Base-by-base conservation (phyloP, 2,797 vertebrate species). In the Percopsis omiscomaycus region DNA sequence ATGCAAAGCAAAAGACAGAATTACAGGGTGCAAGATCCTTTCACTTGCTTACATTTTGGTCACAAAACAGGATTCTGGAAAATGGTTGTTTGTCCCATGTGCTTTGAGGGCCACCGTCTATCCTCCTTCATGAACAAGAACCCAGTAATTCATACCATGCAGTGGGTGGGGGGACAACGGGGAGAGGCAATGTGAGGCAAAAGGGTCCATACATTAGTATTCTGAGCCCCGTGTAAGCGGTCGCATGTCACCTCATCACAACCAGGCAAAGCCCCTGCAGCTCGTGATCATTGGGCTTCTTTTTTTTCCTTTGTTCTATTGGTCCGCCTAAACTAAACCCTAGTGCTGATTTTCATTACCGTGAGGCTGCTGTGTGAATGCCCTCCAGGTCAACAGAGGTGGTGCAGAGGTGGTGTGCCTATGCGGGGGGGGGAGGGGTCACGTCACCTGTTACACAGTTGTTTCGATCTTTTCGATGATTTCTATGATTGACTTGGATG, bases 381-480 rank as follows among this genome's bases (percentile, higher is more conserved):
- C 5, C 37, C 37, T 77, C 76, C 64, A 11, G 8, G 30, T 56
- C 13, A 1, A 22, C 5, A 37, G 37, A 37, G 30, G 10, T 29
- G 11, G 6, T 30, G 22, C 28, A 3, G 12, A 4, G 5, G 22
- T 6, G 9, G 42, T 13, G 22, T 2, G 4, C 48, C 2, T 3
- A 50, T 63, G 22, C 22, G 22, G 22, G 6, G 37, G 37, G 6
- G 37, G 8, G 6, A 5, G 37, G 5, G 5, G 37, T 37, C 1
- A 37, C 37, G 37, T 9, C 37, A 42, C 47, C 27, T 32, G 63
- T 95, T 91, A 99, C 86, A 99, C 97, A 55, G 96, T 98, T 82
- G 97, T 99, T 91, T 99, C 97, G 61, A 99, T 99, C 70, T 97
- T 98, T 88, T 99, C 97, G 0, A 99, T 98, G 89, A 99, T 96